These are phyloP conservation scores for Stichopus horrens DNA, from an alignment of 53 echinoderm and acorn worm species.

Conservation along the genomic window DNA sequence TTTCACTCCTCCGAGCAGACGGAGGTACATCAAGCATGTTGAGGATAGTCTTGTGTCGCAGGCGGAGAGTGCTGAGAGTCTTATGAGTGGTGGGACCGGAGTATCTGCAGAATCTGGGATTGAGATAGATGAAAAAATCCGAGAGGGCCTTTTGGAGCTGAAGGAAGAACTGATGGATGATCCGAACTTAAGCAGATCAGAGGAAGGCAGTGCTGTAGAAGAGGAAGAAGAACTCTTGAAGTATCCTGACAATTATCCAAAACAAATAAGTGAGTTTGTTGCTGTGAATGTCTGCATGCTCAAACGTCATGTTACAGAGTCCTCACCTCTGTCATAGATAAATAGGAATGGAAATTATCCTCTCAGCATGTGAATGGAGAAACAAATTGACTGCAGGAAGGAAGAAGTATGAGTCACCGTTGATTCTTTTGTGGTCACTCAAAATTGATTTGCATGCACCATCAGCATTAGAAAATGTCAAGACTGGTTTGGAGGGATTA, in stretches of 20 bases:
- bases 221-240: background rate
- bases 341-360: too few species aligned
- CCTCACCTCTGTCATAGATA: too few species aligned
- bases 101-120: conserved; percentile 42
- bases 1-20: conserved; percentile 33
- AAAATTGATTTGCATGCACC: too few species aligned
- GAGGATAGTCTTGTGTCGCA: conserved; percentile 25
- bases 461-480: too few species aligned
- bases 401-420: too few species aligned
- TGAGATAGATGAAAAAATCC: conserved; percentile 34
- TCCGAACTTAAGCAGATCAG: background rate
- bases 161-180: conserved; percentile 56
- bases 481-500: too few species aligned
- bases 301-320: background rate
- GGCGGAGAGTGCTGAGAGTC: conserved; percentile 47
- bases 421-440: too few species aligned
- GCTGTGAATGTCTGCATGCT: conserved; percentile 10
- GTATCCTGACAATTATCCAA: background rate
- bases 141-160: conserved; percentile 59
- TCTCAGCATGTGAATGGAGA: too few species aligned
- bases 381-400: too few species aligned
- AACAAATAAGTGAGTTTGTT: conserved; percentile 10
- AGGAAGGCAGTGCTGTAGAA: conserved; percentile 5
- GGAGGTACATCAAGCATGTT: background rate
- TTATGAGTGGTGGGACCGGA: conserved; percentile 37